phyloP scores from a whole-genome alignment of 1,140 invertebrate genomes.

The Frieseomelitta varia region DNA sequence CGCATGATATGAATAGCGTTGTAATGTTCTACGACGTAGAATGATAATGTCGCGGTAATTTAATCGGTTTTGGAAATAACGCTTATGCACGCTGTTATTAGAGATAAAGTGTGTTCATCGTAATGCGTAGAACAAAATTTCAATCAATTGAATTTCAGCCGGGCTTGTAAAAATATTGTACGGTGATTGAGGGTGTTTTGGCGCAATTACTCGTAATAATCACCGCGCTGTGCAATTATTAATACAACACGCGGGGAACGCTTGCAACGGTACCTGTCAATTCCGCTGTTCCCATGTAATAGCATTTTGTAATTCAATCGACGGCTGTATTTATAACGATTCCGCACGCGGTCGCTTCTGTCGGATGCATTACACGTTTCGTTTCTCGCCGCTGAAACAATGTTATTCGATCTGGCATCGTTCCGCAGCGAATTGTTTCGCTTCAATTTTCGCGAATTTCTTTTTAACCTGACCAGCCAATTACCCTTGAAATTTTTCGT shows the following conservation, averaged over 20 bases:
- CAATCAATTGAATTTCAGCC: no score
- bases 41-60: no score
- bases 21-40: no score
- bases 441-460: not conserved
- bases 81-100: no score
- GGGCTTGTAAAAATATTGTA: no score
- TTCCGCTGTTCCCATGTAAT: not conserved
- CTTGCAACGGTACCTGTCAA: not conserved
- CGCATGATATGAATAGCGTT: no score
- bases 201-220: not conserved
- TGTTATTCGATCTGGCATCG: not conserved
- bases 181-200: not conserved
- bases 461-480: no score
- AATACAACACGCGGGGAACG: not conserved
- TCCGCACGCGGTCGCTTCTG: not conserved
- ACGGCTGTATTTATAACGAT: not conserved
- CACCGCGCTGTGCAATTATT: not conserved
- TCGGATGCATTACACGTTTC: not conserved
- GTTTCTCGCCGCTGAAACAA: not conserved
- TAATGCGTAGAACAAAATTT: no score
- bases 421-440: not conserved
- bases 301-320: not conserved
- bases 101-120: no score
- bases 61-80: no score
- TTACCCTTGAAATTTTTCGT: no score